Base-by-base conservation (phyloP, 2,113 vertebrate species). In the Tauraco erythrolophus region DNA sequence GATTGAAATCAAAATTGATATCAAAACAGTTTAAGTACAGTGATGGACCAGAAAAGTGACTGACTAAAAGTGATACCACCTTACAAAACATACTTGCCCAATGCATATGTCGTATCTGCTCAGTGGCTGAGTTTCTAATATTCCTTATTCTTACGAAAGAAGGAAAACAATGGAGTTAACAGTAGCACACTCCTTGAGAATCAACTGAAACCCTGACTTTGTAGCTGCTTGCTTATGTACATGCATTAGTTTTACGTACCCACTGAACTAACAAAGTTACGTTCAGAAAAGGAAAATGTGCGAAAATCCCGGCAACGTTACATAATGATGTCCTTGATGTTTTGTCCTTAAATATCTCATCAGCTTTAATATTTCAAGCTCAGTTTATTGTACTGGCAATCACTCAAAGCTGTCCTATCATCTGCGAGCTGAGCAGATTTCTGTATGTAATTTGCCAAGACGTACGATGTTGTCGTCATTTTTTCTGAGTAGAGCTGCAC, bases 21-120 rank as follows among this genome's bases (percentile, higher is more conserved):
- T 56, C 35, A 76, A 91, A 94, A 96, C 87, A 84, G 84, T 94
- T 98, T 98, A 97, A 96, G 96, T 95, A 97, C 70, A 91, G 50
- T 82, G 91, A 91, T 95, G 88, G 89, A 66, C 74, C 96, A 96
- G 71, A 86, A 95, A n/a, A 92, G 46, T 84, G 27, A 78, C 78
- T 72, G 45, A 65, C 46, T 84, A 48, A 50, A 92, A 96, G 70
- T 58, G 87, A 78, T 30, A 58, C 35, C 79, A 61, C 65, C 50
- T 82, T 90, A 88, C 27, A 51, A 64, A 86, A 81, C n/a, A 57
- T 57, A 82, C 54, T 77, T 87, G 57, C 35, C 70, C 41, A 60
- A 8, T 37, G 64, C 14, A 3, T 91, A 64, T n/a, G 39, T 89
- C 9, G 6, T 84, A 22, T 17, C 66, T 80, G 60, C 56, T 92